Evolutionary conservation across 1,140 invertebrate genomes (phyloP), one percentile per base, ranked within the genome.

Genomic region (Bicyclus anynana): DNA sequence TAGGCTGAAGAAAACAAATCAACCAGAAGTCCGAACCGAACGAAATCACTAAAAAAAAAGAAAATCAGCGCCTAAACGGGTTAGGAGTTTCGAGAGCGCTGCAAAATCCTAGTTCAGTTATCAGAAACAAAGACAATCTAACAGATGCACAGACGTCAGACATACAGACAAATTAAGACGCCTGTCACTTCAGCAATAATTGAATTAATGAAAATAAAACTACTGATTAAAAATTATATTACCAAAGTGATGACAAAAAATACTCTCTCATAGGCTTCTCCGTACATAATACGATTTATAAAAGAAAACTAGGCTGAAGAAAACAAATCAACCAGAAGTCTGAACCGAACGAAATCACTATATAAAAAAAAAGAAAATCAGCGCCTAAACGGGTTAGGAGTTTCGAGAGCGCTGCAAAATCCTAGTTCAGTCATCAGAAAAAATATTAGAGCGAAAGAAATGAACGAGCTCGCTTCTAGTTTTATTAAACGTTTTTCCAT

Each of bases 401-500:
- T 58, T 58, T 58, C 55, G 48, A 58, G 40, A 58, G 42, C 56
- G 33, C 42, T 59, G 60, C 66, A 46, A 63, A 64, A 57, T 68
- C 62, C 67, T 63, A 63, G 50, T 73, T 61, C 50, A 57, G 64
- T 64, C 65, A 63, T 68, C 53, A 65, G 61, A 69, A 74, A 81
- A 81, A 79, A 77, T 73, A 74, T 67, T 59, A 60, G 59, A 65
- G 62, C 61, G 66, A 77, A 80, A 77, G 72, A 77, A 80, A 76
- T 71, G 69, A 77, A 69, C 65, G 67, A 56, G 64, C 66, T 37
- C 58, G 59, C 62, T 68, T 59, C 66, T 67, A 60, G 69, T 82
- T 84, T 84, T 87, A 87, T 82, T 84, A 83, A 84, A 81, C 78
- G 72, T 75, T 82, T 80, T 82, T 74, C 75, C 72, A 80, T 77